These are phyloP conservation scores for Ostrea denselamellosa DNA, from an alignment of 1,140 invertebrate genomes.

Conservation along the genomic window DNA sequence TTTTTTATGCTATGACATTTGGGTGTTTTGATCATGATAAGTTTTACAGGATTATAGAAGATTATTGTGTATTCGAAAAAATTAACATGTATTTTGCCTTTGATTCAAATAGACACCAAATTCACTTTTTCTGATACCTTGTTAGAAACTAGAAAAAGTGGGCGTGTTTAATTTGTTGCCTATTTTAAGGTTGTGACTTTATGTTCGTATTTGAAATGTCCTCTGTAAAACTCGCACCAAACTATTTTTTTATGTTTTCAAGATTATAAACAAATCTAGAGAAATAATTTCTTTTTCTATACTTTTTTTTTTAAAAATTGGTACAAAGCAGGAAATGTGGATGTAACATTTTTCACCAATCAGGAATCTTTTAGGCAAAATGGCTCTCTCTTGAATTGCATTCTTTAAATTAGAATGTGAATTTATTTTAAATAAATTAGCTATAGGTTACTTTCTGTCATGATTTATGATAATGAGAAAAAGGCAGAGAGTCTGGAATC, in stretches of 20 bases:
- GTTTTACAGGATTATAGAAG: background rate
- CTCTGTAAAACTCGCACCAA: too few relatives aligned
- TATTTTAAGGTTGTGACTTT: too few relatives aligned
- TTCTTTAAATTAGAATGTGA: background rate
- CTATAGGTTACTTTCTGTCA: background rate
- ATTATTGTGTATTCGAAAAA: background rate
- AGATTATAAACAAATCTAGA: background rate
- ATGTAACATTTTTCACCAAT: background rate
- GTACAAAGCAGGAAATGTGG: background rate
- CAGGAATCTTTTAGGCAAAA: background rate
- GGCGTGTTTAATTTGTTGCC: too few relatives aligned
- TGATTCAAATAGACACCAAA: background rate
- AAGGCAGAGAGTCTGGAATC: background rate
- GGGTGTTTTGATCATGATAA: background rate
- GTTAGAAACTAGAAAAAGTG: background rate
- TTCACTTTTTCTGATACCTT: background rate
- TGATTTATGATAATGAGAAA: constrained; percentile 16
- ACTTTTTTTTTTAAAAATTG: background rate
- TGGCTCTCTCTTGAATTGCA: background rate
- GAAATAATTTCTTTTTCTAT: background rate
- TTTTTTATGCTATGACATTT: background rate
- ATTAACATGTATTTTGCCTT: background rate
- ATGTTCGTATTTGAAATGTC: too few relatives aligned
- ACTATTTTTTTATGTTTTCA: too few relatives aligned
- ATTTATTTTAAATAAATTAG: background rate